Evolutionary conservation across 2,113 vertebrate species (phyloP).

Genomic region (Rhizomys pruinosus): DNA sequence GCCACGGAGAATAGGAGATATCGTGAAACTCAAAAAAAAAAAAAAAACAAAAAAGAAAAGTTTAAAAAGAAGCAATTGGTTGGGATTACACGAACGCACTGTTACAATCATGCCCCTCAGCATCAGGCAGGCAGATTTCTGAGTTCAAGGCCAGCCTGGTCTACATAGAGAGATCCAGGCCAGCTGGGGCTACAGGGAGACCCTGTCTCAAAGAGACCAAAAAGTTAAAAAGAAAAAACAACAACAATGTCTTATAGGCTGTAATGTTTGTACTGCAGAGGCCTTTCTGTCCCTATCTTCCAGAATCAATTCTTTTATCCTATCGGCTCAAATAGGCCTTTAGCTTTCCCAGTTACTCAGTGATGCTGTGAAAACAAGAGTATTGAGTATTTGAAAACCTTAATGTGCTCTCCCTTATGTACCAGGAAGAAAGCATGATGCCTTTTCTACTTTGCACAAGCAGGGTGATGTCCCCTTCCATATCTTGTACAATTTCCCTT

Average conservation of each 20-base stretch:
- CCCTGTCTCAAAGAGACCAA: too few species aligned
- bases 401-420: neutral
- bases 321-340: neutral
- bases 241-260: too few species aligned
- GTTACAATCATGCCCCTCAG: too few species aligned
- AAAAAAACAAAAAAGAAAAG: conserved; percentile 19
- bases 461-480: neutral
- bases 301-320: conserved; percentile 10
- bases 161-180: too few species aligned
- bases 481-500: neutral
- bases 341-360: neutral
- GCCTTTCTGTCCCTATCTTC: conserved; percentile 14
- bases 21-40: too few species aligned
- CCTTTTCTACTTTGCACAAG: neutral
- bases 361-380: conserved; percentile 33
- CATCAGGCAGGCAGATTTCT: too few species aligned
- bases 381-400: conserved; percentile 46
- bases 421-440: conserved; percentile 25
- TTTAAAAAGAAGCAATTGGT: too few species aligned
- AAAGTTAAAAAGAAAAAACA: neutral
- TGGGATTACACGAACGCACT: too few species aligned
- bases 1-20: too few species aligned
- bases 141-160: too few species aligned
- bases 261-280: neutral
- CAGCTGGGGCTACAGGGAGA: too few species aligned